Evolutionary conservation across 2,797 vertebrate genomes (phyloP), one percentile per base, ranked within the genome.

Genomic region (Dipus sagitta): DNA sequence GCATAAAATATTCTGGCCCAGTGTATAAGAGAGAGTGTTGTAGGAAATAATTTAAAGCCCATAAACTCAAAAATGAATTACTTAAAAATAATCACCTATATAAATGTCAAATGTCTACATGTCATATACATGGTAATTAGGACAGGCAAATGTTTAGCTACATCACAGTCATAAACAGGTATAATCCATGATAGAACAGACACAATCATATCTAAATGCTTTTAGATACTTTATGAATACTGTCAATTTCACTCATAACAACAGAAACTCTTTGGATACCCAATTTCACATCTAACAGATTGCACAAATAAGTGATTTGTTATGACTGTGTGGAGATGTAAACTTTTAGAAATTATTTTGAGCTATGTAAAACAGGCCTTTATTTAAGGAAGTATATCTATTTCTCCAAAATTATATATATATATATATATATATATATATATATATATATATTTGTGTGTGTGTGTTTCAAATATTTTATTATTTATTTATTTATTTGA

Each of bases 121-220:
- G 13, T 30, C 3, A 30, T 30, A 15, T 91, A 76, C 4, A 21
- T 32, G 42, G 47, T 14, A 74, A 77, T 2, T 13, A 83, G 5
- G 47, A 18, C 8, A 54, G 54, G 21, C 12, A 32, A 84, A 87
- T 3, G 28, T 11, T 83, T 15, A 28, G 42, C 20, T 32, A 30
- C 21, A 1, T 3, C 13, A 52, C 8, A 3, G 9, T 21, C 7
- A 6, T 34, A 81, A 30, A 0, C 12, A 1, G 34, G 1, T 14
- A 23, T 3, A 32, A 42, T 3, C n/a, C 30, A 32, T 14, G 21
- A 68, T 21, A 8, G n/a, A 67, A 28, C 2, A 13, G 8, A 47
- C 15, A 76, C 64, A 65, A 42, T 2, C 7, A 11, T n/a, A 62
- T 62, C 4, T 6, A 80, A 38, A 4, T 18, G 23, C 14, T 79